Evolutionary conservation across 2,888 invertebrate genomes (phyloP), one percentile per base, ranked within the genome.

Genomic region (Bruchidius siliquastri): DNA sequence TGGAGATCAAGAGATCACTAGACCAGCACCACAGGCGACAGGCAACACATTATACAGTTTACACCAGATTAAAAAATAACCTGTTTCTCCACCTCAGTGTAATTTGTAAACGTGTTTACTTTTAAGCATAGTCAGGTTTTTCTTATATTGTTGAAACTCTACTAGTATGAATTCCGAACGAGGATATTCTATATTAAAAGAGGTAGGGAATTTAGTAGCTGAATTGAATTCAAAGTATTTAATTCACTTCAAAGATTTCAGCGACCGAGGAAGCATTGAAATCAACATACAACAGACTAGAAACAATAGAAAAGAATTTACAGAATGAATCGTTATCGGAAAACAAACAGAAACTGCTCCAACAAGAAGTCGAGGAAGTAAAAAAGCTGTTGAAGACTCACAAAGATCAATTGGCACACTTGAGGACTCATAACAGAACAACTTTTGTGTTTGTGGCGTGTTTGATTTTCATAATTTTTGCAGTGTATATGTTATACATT

Each of bases 221-320:
- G 1, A 49, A 8, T 49, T 13, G 1, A 49, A 13, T 13, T 13
- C 49, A 4, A 4, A 49, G 13, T 49, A 13, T 13, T 49, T 49
- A 1, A 49, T 49, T 26, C 10, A 68, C 20, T 10, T 68, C 22
- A 21, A 75, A 86, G 86, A 85, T 85, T 72, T 76, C 76, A 49
- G 81, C 81, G 75, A 81, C 83, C 8, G 84, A 85, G 79, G 84
- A 83, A 73, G 80, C 82, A 0, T 84, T 85, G 32, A 82, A 82
- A 74, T 72, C 72, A 30, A 82, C 84, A 70, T 84, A 84, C 73
- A 79, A 81, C 71, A 78, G 84, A 75, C 74, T 86, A 67, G 78
- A 80, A 71, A 74, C 71, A 22, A 74, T 86, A 70, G 85, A 86
- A 80, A 74, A 80, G 18, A 83, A 81, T 79, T 73, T 86, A 49